Evolutionary conservation across 1,140 invertebrate genomes (phyloP).

Genomic region (Liolophura sinensis): DNA sequence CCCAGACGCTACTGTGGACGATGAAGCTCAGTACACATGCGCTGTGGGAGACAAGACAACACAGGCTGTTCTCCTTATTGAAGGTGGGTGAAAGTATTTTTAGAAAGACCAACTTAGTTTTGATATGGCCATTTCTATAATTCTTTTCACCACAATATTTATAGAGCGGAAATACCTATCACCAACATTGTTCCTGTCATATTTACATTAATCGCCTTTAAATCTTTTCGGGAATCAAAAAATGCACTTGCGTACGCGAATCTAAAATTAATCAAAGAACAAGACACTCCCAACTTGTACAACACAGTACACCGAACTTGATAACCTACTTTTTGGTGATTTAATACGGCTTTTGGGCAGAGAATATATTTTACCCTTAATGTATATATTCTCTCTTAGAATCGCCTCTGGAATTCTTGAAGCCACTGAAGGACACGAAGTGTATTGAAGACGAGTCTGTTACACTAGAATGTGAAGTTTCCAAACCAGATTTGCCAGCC

Average conservation of each 20-base stretch:
- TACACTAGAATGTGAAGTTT: slow-evolving; percentile 52
- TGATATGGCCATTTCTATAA: too few species aligned
- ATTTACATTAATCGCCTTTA: too few species aligned
- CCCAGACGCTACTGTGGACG: slow-evolving; percentile 38
- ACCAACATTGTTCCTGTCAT: too few species aligned
- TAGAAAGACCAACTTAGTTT: background rate
- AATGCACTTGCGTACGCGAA: too few species aligned
- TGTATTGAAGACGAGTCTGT: slow-evolving; percentile 38
- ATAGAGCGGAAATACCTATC: too few species aligned
- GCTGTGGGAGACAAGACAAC: slow-evolving; percentile 45
- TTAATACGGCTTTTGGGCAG: too few species aligned
- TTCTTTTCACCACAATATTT: too few species aligned
- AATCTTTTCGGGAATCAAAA: too few species aligned
- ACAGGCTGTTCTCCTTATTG: slow-evolving; percentile 38
- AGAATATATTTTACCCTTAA: background rate
- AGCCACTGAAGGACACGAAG: slow-evolving; percentile 40
- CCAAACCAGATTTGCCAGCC: slow-evolving; percentile 79
- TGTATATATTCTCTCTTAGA: slow-evolving; percentile 26
- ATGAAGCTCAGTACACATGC: slow-evolving; percentile 46
- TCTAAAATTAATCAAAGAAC: too few species aligned
- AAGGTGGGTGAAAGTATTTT: slow-evolving; percentile 34
- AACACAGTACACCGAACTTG: too few species aligned
- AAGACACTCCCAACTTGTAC: too few species aligned
- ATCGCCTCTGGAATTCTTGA: slow-evolving; percentile 44
- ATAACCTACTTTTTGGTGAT: too few species aligned